Evolutionary conservation across 2,113 vertebrate genomes (phyloP), one percentile per base, ranked within the genome.

Genomic region (Trichomycterus rosablanca): DNA sequence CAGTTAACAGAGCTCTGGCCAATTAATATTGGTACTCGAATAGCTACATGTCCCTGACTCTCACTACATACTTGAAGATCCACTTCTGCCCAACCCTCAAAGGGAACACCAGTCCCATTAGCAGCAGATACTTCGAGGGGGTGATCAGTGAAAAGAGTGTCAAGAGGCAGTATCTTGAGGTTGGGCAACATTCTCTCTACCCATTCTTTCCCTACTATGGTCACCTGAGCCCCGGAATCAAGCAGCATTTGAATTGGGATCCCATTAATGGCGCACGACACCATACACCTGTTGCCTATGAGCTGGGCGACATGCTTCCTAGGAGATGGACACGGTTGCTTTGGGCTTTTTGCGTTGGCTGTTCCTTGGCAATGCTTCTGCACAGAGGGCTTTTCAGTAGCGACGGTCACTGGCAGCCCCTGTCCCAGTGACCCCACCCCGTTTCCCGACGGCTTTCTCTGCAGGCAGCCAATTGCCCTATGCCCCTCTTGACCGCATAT

Each of bases 161-260:
- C 0, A 15, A 26, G 22, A 14, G 45, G 55, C n/a, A 70, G 6
- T 11, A 23, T 2, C 19, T 35, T 30, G 5, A 35, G 34, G 2
- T 12, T 12, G 14, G 14, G 14, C 34, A 5, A 12, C 14, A 12
- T 35, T 35, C 34, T 35, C 6, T 59, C 30, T 2, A 74, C 1
- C 68, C 66, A 70, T 0, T 5, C 24, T 10, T 54, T 62, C 11
- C 7, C 53, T 2, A 73, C 3, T 3, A 68, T 73, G 1, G 10
- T 73, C 1, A 66, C 71, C 28, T 67, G 56, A 11, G 65, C 22
- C 7, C 48, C 26, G 11, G 65, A 59, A 6, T 67, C 46, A 2
- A 67, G 45, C 18, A 67, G 14, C 34, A 59, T 57, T 20, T 35
- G n/a, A 28, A 50, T 32, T 4, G 55, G 44, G n/a, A n/a, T n/a